A percentile compares a stretch with the other conserved stretches of the same genome.
phyloP scores from a whole-genome alignment of 2,888 invertebrate genomes.

The Hemistola chrysoprasaria region DNA sequence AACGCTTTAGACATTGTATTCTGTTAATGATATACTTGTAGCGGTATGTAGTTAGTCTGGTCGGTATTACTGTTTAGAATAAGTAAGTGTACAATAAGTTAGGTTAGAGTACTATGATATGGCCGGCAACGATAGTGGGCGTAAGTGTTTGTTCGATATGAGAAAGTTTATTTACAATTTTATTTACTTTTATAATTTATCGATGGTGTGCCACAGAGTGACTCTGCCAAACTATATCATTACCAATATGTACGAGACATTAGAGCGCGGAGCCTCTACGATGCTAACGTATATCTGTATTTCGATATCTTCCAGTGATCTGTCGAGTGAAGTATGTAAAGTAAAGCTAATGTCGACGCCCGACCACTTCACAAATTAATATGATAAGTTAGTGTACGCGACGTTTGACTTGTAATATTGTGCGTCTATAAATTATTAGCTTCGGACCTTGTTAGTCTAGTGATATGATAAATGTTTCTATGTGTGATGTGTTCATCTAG shows the following conservation, averaged over 20 bases:
- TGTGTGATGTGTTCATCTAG: conserved; percentile 78
- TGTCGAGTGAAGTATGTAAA: conserved; percentile 60
- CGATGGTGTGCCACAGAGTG: conserved; percentile 82
- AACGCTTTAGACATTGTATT: conserved; percentile 78
- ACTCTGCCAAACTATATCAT: conserved; percentile 82
- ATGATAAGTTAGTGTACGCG: conserved; percentile 65
- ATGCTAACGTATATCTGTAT: conserved; percentile 55
- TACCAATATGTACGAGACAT: conserved; percentile 68
- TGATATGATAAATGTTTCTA: conserved; percentile 72
- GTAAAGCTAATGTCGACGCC: conserved; percentile 62
- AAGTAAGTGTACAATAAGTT: conserved; percentile 68
- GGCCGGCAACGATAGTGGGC: conserved; percentile 79
- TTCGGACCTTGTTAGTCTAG: conserved; percentile 71
- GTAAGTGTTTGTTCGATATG: conserved; percentile 78
- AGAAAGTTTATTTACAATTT: conserved; percentile 79
- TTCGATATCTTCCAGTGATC: conserved; percentile 79
- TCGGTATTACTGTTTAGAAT: conserved; percentile 77
- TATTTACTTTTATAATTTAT: conserved; percentile 79
- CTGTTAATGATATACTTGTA: conserved; percentile 82
- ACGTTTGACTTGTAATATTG: conserved; percentile 54
- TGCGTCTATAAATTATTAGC: conserved; percentile 63
- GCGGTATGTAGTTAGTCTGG: conserved; percentile 57
- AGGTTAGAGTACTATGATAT: conserved; percentile 75
- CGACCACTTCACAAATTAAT: conserved; percentile 76
- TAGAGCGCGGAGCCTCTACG: too few relatives aligned